Evolutionary conservation across 2,797 vertebrate species (phyloP), one percentile per base, ranked within the genome.

Genomic region (Oceanodroma leucorhoa): DNA sequence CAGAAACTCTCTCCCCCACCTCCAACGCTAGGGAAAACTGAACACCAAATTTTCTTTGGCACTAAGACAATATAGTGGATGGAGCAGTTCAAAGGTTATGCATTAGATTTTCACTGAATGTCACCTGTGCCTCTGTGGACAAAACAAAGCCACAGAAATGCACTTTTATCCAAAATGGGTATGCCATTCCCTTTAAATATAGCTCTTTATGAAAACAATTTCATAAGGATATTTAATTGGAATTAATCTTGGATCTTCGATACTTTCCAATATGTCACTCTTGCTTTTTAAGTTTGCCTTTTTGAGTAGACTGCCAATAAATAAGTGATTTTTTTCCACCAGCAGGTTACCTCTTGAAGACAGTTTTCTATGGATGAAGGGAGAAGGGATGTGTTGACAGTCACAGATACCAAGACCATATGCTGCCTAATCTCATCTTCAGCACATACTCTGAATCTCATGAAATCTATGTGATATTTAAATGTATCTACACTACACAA

Each of bases 301-400:
- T 87, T 83, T 55, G 78, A 92, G 65, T 72, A 90, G 83, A 85
- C n/a, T 93, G 94, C 81, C 95, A 95, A 94, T 80, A 95, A 95
- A 97, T 87, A 90, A 90, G 67, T n/a, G 51, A 70, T 92, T 95
- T 96, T 14, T 89, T 85, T 26, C 86, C 82, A 93, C 75, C 78
- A 95, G 75, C 93, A 94, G 71, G 75, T 83, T 95, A 95, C 93
- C 82, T 95, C 83, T 69, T 72, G 50, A 94, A 96, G 91, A 80
- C 67, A 87, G 86, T 93, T 90, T 91, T 93, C 90, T 90, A 29
- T 85, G 93, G 87, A 53, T 86, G 85, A 96, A 95, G 85, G 72
- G 89, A 92, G 92, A 94, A 97, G 70, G 94, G 94, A 96, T 95
- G 94, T 94, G 95, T 95, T 96, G 95, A 97, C 95, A 95, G 95